Evolutionary conservation across 2,888 invertebrate species (phyloP).

Genomic region (Lamellibrachia satsuma): DNA sequence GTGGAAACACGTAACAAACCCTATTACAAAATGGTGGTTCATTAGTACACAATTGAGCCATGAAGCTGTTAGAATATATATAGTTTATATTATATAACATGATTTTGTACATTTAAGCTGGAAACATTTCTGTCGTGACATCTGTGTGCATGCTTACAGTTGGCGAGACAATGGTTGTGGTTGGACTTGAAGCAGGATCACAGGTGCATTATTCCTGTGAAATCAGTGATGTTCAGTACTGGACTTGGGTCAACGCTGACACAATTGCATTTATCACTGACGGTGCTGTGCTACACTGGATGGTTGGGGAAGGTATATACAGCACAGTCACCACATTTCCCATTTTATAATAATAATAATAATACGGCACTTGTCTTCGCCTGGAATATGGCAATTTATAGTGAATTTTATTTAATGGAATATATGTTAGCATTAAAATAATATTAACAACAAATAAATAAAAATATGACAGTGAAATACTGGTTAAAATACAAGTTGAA

Average conservation of each 20-base stretch:
- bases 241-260: constrained; percentile 63
- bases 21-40: too few relatives aligned
- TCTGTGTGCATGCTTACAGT: constrained; percentile 25
- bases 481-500: too few relatives aligned
- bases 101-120: neutral
- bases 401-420: too few relatives aligned
- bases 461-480: too few relatives aligned
- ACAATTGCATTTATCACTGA: constrained; percentile 64
- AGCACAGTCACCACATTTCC: neutral
- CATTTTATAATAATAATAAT: neutral
- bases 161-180: constrained; percentile 29
- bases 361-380: too few relatives aligned
- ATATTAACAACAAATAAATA: too few relatives aligned
- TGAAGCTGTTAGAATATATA: too few relatives aligned
- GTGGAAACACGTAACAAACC: too few relatives aligned
- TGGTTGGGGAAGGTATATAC: constrained; percentile 54
- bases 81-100: too few relatives aligned
- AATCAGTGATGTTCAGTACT: constrained; percentile 45
- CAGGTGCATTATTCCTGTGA: constrained; percentile 27
- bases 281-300: constrained; percentile 62
- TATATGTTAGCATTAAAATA: too few relatives aligned
- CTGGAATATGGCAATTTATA: too few relatives aligned
- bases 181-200: constrained; percentile 21
- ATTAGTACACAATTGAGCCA: too few relatives aligned
- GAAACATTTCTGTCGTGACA: neutral